Evolutionary conservation across 2,888 invertebrate species (phyloP), one percentile per base, ranked within the genome.

Genomic region (Orthosia gothica): DNA sequence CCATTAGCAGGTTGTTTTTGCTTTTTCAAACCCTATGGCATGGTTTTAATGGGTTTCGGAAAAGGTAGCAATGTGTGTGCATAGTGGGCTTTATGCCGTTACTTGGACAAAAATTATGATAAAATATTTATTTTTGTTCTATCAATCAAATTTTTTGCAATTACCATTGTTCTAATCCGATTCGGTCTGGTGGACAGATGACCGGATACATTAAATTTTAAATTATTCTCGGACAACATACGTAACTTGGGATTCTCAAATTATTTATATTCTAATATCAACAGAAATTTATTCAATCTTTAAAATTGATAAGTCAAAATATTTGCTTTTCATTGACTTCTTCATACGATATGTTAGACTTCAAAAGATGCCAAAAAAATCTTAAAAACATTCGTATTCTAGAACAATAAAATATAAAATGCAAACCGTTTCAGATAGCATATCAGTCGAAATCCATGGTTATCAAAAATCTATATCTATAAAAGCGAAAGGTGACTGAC

Each of bases 1-100:
- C 71, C 78, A 83, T 87, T 86, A 87, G 76, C 64, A 76, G 66
- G 65, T 74, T 74, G 78, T 79, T 70, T 57, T 74, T 82, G 69
- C 70, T 77, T 70, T 76, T 75, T 59, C 70, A 66, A 65, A 79
- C 81, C 64, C 76, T 63, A 52, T 62, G 63, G 68, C 15, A 50
- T 13, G 16, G 61, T 76, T 76, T 82, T 74, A 81, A 81, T 76
- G 65, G 69, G 32, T 50, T 78, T 76, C 65, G 32, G 23, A 3
- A 23, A 32, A 68, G 13, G 45, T 23, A 18, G 20, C 16, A 32
- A 66, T 49, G 18, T 55, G 40, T 62, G 26, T 16, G 26, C 68
- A 1, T 40, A 12, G 45, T 40, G 58, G 45, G 16, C 11, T 4
- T 11, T n/a, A 32, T 47, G 7, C 26, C 26, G 11, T 52, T 12